Base-by-base conservation (phyloP, 2,888 invertebrate species). In the Rambutsinella grinnellia region DNA sequence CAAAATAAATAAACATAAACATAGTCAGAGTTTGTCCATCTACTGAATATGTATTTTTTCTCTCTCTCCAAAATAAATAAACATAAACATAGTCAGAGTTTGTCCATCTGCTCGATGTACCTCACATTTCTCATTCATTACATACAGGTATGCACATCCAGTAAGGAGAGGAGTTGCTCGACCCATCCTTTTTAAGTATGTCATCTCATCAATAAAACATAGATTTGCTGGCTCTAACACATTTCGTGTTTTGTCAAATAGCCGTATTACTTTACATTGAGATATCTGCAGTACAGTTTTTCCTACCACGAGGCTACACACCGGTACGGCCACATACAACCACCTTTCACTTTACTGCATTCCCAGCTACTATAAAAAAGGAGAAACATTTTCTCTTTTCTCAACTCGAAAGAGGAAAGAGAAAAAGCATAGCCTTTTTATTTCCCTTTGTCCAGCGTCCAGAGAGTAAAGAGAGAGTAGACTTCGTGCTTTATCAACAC, bases 201-300 rank as follows among this genome's bases (percentile, higher is more conserved):
- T 76, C 76, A 69, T 76, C 76, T 76, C 76, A 76, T 76, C 76
- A 76, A 76, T 76, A 76, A 76, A 76, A 69, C 76, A 76, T 69
- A 76, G 51, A 69, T 76, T 76, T 69, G 68, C 63, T 69, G 21
- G 51, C 49, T 66, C 74, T 61, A 74, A 67, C 74, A 67, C 74
- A 74, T 74, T 74, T 66, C 57, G 27, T 56, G 47, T 63, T 47
- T 28, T 21, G 62, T 58, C 68, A 68, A 60, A 46, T 46, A 8
- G 51, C 49, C 27, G 46, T 74, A 74, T 65, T 65, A 65, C 65
- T 21, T 63, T 65, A 44, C 65, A 36, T 15, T n/a, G 56, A 62
- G 51, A 49, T 51, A 51, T 62, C 62, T 36, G 62, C 62, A 51
- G 62, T 62, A 62, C 46, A 28, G 47, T 61, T 27, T n/a, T n/a